Evolutionary conservation across 1,140 invertebrate species (phyloP), one percentile per base, ranked within the genome.

Genomic region (Carposina sasakii): DNA sequence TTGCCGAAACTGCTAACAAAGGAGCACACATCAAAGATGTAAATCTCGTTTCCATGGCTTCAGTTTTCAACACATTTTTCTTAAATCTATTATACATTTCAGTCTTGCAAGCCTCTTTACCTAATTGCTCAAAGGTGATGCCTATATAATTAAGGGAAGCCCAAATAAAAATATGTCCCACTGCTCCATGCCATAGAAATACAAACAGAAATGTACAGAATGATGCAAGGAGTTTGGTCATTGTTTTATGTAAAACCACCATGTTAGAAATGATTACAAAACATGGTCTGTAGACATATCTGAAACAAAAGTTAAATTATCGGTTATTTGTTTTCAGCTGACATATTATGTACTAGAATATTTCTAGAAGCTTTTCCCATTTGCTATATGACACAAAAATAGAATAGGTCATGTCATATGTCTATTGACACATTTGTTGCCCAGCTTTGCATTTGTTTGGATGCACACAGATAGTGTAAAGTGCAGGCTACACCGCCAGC

Each of bases 131-230:
- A 16, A 94, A 73, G 3, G 87, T 82, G 19, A 96, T 83, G 28
- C 93, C 94, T 10, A 91, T 58, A 66, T 91, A 96, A 79, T 98
- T 98, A 0, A 96, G 75, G 6, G 90, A 48, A 4, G 93, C 89
- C 96, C 96, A 98, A 51, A 95, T 86, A 50, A 97, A 89, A 54
- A 97, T 91, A 60, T 91, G 90, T 19, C 85, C 85, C 36, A 91
- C 88, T 15, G 91, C 88, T 12, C 95, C 96, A 77, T 98, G 96
- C 96, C 96, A 98, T 30, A 95, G 67, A 66, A 91, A 96, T 1
- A 98, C 91, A 82, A 97, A 98, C 13, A 84, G 60, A 75, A 98
- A 98, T 55, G 93, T 95, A 1, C 91, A 55, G 13, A 94, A 88
- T 13, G 94, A 95, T 12, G 92, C 92, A 17, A 91, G 60, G 0